Conservation (phyloP, 2,113 vertebrate genomes). For the Salvelinus namaycush region DNA sequence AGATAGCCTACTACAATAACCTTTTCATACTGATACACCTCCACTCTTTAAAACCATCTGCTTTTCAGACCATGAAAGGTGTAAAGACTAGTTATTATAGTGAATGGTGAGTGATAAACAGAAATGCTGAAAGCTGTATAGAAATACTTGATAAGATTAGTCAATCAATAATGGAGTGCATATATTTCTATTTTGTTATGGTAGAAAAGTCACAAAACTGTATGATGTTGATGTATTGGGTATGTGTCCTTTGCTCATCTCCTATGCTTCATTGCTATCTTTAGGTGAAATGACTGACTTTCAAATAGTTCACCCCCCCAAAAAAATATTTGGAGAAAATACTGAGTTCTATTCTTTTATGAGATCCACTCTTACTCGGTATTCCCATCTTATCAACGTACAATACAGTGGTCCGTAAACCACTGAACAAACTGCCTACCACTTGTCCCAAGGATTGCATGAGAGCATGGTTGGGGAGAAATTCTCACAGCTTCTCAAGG, state of each 20-base stretch:
- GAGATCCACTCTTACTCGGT: conserved; percentile 60
- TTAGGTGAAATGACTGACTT: background rate
- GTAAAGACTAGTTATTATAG: background rate
- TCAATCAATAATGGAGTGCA: background rate
- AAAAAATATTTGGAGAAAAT: conserved; percentile 39
- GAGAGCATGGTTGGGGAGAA: background rate
- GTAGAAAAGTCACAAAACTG: background rate
- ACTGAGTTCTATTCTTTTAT: conserved; percentile 33
- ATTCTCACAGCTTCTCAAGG: background rate
- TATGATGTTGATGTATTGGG: background rate
- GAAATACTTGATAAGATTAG: background rate
- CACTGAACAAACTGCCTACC: conserved; percentile 49
- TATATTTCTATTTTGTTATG: background rate
- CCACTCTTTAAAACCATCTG: background rate
- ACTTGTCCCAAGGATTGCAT: conserved; percentile 56
- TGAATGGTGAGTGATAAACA: background rate
- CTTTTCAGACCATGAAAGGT: background rate
- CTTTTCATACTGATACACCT: background rate
- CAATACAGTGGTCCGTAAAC: conserved; percentile 48
- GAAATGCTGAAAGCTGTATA: background rate
- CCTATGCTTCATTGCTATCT: background rate
- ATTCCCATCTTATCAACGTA: conserved; percentile 73
- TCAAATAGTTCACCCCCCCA: background rate
- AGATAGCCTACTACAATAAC: background rate
- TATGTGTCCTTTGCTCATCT: background rate